Percentiles rank a stretch among this genome's conserved stretches.
These are phyloP conservation scores for Eupithecia inturbata DNA, from an alignment of 2,888 invertebrate species.

Conservation along the genomic window DNA sequence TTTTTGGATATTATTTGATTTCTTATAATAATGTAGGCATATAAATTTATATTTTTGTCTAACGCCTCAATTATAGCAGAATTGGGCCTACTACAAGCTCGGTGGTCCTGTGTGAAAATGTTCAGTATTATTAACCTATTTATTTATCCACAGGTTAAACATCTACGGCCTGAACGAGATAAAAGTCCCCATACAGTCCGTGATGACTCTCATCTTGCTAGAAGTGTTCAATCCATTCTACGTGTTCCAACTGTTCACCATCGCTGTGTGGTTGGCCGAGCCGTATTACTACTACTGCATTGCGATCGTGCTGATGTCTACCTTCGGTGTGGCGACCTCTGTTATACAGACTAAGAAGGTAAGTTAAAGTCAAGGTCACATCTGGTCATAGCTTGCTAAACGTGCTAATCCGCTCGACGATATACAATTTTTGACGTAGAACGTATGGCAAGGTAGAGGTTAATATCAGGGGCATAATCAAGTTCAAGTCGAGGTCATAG, in stretches of 20 bases:
- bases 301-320: conserved; percentile 93
- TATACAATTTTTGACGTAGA: too few species aligned
- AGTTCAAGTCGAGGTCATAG: too few species aligned
- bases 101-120: too few species aligned
- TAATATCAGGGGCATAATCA: too few species aligned
- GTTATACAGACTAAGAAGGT: conserved; percentile 94
- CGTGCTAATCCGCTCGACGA: too few species aligned
- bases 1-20: too few species aligned
- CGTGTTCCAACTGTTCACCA: conserved; percentile 97
- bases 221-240: conserved; percentile 97
- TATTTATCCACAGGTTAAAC: conserved; percentile 83
- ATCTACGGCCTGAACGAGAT: conserved; percentile 95
- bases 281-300: conserved; percentile 95
- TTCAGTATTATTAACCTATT: neutral
- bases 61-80: too few species aligned
- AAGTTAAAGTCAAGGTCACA: neutral
- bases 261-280: conserved; percentile 94
- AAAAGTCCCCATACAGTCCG: conserved; percentile 89
- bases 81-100: too few species aligned
- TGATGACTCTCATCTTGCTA: conserved; percentile 88
- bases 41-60: too few species aligned
- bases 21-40: too few species aligned
- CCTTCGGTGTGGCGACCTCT: conserved; percentile 92
- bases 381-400: neutral
- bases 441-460: too few species aligned